A percentile compares a stretch with the other conserved stretches of the same genome.
Conservation (phyloP, 2,888 invertebrate species). For the Amphipyra berbera region DNA sequence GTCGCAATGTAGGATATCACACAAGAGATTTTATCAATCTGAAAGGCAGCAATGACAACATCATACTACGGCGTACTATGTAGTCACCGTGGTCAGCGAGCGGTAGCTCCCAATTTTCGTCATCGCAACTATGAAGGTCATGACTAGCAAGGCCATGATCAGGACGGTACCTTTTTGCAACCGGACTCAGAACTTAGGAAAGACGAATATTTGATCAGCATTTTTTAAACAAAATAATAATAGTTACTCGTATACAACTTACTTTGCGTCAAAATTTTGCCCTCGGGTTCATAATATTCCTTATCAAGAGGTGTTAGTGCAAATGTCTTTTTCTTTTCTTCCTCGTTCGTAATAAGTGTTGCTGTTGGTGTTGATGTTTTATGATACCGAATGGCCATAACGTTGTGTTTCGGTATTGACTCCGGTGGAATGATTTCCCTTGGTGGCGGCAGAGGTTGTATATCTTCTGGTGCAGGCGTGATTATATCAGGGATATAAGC, state of each 20-base stretch:
- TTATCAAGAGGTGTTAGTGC: conserved; percentile 74
- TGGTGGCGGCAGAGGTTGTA: conserved; percentile 7
- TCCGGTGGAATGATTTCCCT: conserved; percentile 10
- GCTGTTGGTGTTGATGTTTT: conserved; percentile 1
- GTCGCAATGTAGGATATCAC: no score
- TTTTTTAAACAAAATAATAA: no score
- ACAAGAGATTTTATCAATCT: no score
- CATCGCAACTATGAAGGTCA: no score
- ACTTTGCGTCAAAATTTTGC: conserved; percentile 51
- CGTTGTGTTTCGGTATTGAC: neutral
- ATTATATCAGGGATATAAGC: conserved; percentile 16
- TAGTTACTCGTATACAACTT: conserved; percentile 45
- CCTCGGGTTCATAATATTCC: conserved; percentile 67
- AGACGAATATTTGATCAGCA: no score
- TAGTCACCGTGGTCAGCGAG: no score
- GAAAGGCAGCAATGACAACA: no score
- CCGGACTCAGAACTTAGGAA: no score
- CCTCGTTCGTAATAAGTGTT: neutral
- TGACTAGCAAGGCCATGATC: no score
- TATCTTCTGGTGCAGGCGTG: conserved; percentile 10
- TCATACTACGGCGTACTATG: no score
- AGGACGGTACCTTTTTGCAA: no score
- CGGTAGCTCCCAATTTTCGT: no score
- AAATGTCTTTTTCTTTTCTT: conserved; percentile 59
- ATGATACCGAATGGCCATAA: neutral